These are phyloP conservation scores for Agriopis aurantiaria DNA, from an alignment of 2,888 invertebrate genomes.

Conservation along the genomic window DNA sequence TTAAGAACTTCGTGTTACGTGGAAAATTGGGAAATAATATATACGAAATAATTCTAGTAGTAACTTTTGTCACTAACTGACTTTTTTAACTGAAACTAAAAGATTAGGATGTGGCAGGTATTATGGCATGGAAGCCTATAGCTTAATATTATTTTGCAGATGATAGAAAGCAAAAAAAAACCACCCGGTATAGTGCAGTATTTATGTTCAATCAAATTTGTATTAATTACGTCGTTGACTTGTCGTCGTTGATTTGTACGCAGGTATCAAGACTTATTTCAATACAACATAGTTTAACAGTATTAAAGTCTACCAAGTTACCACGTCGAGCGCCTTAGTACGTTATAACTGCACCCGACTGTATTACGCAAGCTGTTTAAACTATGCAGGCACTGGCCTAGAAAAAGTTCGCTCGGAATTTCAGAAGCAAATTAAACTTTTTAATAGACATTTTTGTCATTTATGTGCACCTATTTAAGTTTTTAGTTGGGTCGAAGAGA, in stretches of 20 bases:
- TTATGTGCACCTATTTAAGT: slow-evolving; percentile 39
- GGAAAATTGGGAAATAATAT: too few relatives aligned
- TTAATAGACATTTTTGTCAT: slow-evolving; percentile 49
- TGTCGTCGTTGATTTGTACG: slow-evolving; percentile 8
- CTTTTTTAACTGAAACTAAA: too few relatives aligned
- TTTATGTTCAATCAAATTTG: too few relatives aligned
- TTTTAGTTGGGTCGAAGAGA: slow-evolving; percentile 35
- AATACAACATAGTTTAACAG: slow-evolving; percentile 29
- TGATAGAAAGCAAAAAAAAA: too few relatives aligned
- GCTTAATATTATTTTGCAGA: too few relatives aligned
- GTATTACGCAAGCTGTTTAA: slow-evolving; percentile 53
- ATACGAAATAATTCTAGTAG: too few relatives aligned
- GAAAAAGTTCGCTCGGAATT: slow-evolving; percentile 52
- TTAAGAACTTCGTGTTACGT: too few relatives aligned
- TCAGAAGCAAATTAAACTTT: slow-evolving; percentile 55
- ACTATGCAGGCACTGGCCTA: slow-evolving; percentile 53
- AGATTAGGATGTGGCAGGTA: too few relatives aligned
- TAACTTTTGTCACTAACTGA: too few relatives aligned
- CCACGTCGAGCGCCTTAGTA: slow-evolving; percentile 51
- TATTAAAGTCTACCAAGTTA: slow-evolving; percentile 35
- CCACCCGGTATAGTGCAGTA: too few relatives aligned
- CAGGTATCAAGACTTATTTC: slow-evolving; percentile 33
- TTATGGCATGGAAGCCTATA: too few relatives aligned
- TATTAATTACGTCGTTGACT: slow-evolving; percentile 15
- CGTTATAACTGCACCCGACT: slow-evolving; percentile 60